Conservation (phyloP, 2,797 vertebrate species). For the Leptodactylus fallax region DNA sequence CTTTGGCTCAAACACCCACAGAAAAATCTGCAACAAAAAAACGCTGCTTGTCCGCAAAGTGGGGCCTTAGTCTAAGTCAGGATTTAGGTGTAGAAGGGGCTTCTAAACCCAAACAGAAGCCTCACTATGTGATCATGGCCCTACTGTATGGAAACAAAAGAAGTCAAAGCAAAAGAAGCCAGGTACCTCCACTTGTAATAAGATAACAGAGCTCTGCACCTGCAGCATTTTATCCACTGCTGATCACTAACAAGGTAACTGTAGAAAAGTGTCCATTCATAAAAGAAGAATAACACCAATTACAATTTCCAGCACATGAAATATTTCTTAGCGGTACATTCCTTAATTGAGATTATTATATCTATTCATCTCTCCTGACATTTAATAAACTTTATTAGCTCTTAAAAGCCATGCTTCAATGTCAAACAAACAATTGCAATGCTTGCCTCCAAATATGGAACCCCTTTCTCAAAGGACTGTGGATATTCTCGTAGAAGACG, state of each 20-base stretch:
- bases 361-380: neutral
- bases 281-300: neutral
- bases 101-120: too few species aligned
- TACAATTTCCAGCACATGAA: neutral
- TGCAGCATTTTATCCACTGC: neutral
- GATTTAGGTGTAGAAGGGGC: too few species aligned
- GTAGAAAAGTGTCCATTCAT: neutral
- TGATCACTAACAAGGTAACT: neutral
- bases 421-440: neutral
- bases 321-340: neutral
- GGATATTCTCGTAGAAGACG: conserved; percentile 90
- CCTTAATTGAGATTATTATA: neutral
- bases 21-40: too few species aligned
- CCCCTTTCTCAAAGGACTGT: conserved; percentile 93
- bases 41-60: too few species aligned
- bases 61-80: too few species aligned
- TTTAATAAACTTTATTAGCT: neutral
- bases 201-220: neutral
- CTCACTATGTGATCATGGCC: too few species aligned
- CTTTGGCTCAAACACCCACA: too few species aligned
- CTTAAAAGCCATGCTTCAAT: neutral
- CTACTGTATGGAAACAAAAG: neutral
- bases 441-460: conserved; percentile 90
- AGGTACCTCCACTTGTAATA: neutral
- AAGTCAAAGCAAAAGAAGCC: neutral